Evolutionary conservation across 2,113 vertebrate species (phyloP).

Genomic region (Empidonax traillii): DNA sequence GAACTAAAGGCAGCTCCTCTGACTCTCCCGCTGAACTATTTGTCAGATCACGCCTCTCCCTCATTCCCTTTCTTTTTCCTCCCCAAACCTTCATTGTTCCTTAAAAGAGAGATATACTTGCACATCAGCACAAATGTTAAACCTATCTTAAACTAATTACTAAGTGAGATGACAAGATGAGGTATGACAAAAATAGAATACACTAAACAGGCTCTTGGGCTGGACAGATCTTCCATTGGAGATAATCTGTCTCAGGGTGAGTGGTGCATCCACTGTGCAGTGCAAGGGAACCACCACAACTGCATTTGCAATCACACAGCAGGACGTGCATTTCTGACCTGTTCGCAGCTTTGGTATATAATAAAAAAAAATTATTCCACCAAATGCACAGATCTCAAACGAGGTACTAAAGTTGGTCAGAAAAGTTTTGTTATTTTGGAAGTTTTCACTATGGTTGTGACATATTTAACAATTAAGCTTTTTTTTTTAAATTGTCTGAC

Average conservation of each 20-base stretch:
- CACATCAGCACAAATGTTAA: constrained; percentile 48
- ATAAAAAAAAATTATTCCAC: background rate
- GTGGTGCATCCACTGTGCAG: background rate
- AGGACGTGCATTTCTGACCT: background rate
- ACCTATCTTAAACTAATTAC: constrained; percentile 32
- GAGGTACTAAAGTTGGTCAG: background rate
- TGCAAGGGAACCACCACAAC: background rate
- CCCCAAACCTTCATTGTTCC: background rate
- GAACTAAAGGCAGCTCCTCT: background rate
- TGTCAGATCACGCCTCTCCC: background rate
- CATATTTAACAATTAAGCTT: background rate
- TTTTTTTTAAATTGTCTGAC: background rate
- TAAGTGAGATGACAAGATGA: constrained; percentile 46
- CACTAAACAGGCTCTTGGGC: constrained; percentile 16
- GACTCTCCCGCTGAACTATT: background rate
- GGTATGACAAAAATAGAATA: constrained; percentile 36
- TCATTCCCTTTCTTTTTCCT: background rate
- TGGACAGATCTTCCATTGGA: background rate
- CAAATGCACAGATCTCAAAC: background rate
- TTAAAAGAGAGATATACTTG: background rate
- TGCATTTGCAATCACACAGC: background rate
- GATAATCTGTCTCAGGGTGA: background rate
- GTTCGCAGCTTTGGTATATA: background rate
- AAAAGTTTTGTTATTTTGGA: background rate
- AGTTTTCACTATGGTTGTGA: background rate